These are phyloP conservation scores for Corapipo altera DNA, from an alignment of 2,113 vertebrate species.

Conservation along the genomic window DNA sequence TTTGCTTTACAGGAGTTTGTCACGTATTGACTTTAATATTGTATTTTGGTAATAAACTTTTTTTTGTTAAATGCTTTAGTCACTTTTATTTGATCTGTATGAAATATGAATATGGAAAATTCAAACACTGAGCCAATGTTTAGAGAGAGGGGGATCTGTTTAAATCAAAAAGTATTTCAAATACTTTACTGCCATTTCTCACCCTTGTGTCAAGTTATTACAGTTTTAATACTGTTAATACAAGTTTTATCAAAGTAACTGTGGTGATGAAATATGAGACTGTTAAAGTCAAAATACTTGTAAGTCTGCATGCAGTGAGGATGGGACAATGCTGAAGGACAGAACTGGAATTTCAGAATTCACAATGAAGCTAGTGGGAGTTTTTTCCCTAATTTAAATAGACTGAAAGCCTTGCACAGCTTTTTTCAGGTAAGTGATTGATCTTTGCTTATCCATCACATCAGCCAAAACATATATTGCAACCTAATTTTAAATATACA, in stretches of 20 bases:
- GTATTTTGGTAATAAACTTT: conserved; percentile 97
- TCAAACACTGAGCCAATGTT: background rate
- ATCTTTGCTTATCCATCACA: background rate
- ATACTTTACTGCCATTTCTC: background rate
- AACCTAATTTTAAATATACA: background rate
- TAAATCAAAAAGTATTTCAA: background rate
- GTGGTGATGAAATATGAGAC: background rate
- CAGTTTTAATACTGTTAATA: background rate
- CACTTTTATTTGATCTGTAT: conserved; percentile 8
- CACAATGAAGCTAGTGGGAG: background rate
- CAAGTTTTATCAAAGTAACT: background rate
- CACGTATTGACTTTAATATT: conserved; percentile 87
- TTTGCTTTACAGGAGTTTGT: conserved; percentile 87
- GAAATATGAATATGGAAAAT: background rate
- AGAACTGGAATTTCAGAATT: background rate
- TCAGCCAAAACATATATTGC: background rate
- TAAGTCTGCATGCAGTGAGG: background rate
- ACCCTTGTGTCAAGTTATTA: background rate
- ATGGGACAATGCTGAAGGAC: background rate
- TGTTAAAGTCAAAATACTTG: background rate
- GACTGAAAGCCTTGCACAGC: background rate
- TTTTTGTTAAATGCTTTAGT: conserved; percentile 75
- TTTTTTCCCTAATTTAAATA: background rate
- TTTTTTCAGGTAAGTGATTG: background rate
- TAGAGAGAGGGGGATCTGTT: background rate